Evolutionary conservation across 2,888 invertebrate species (phyloP).

Genomic region (Acleris holmiana): DNA sequence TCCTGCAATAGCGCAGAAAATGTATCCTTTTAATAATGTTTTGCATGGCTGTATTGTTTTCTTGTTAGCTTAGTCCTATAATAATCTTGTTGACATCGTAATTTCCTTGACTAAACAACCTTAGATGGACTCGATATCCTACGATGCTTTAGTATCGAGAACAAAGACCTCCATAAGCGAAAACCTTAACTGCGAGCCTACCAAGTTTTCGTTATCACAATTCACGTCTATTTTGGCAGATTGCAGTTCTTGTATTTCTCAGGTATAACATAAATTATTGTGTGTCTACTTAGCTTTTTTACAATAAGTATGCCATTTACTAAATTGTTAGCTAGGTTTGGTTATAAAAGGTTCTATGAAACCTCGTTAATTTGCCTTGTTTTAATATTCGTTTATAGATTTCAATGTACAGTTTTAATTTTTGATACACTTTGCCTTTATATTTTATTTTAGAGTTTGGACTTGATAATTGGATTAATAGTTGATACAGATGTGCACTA

Average conservation of each 20-base stretch:
- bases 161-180: constrained; percentile 53
- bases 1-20: constrained; percentile 44
- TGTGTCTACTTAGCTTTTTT: no score
- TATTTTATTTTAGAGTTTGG: constrained; percentile 57
- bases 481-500: constrained; percentile 46
- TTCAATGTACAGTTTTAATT: no score
- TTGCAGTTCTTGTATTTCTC: constrained; percentile 57
- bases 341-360: no score
- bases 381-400: no score
- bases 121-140: constrained; percentile 53
- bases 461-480: constrained; percentile 50
- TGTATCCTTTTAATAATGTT: constrained; percentile 59
- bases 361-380: no score
- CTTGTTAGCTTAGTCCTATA: no score
- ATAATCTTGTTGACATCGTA: neutral
- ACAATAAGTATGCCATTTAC: no score
- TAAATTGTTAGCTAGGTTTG: no score
- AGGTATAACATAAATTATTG: constrained; percentile 49
- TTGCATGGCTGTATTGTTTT: no score
- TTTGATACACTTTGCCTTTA: no score
- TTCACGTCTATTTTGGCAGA: constrained; percentile 58
- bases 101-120: constrained; percentile 40
- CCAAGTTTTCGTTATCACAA: constrained; percentile 47
- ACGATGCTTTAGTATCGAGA: constrained; percentile 53
- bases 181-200: constrained; percentile 43